Evolutionary conservation across 2,888 invertebrate genomes (phyloP).

Genomic region (Ophion ventricosus): DNA sequence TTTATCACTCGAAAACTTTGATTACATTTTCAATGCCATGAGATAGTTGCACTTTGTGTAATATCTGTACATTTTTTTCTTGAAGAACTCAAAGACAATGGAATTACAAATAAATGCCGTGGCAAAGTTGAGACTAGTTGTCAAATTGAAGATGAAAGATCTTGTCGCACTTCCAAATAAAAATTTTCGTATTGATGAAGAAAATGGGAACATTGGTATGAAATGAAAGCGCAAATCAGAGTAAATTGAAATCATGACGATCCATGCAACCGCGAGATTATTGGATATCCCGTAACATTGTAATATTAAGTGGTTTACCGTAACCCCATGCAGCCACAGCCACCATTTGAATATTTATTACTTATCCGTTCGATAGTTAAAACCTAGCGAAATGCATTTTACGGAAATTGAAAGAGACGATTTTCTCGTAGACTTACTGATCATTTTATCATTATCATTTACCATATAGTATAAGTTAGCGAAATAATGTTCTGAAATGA

Average conservation of each 20-base stretch:
- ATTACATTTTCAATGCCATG: too few relatives aligned
- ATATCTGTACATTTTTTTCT: too few relatives aligned
- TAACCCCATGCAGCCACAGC: neutral
- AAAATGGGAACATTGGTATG: slow-evolving; percentile 1
- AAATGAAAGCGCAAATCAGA: slow-evolving; percentile 12
- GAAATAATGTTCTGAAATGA: neutral
- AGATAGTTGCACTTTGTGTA: too few relatives aligned
- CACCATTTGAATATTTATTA: slow-evolving; percentile 11
- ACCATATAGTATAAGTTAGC: neutral
- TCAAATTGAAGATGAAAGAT: neutral
- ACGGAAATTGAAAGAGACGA: slow-evolving; percentile 8
- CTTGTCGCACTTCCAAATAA: neutral
- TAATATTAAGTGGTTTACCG: slow-evolving; percentile 10
- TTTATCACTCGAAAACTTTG: too few relatives aligned
- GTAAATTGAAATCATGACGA: slow-evolving; percentile 37
- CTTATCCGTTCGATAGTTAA: neutral
- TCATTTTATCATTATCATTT: too few relatives aligned
- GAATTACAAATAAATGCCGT: too few relatives aligned
- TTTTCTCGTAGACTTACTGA: slow-evolving; percentile 2
- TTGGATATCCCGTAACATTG: slow-evolving; percentile 23
- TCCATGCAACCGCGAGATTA: slow-evolving; percentile 35
- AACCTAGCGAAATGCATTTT: neutral
- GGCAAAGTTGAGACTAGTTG: neutral
- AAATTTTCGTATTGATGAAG: neutral
- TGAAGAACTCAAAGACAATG: neutral